These are phyloP conservation scores for Tragelaphus buxtoni DNA, from an alignment of 2,113 vertebrate species.

Conservation along the genomic window DNA sequence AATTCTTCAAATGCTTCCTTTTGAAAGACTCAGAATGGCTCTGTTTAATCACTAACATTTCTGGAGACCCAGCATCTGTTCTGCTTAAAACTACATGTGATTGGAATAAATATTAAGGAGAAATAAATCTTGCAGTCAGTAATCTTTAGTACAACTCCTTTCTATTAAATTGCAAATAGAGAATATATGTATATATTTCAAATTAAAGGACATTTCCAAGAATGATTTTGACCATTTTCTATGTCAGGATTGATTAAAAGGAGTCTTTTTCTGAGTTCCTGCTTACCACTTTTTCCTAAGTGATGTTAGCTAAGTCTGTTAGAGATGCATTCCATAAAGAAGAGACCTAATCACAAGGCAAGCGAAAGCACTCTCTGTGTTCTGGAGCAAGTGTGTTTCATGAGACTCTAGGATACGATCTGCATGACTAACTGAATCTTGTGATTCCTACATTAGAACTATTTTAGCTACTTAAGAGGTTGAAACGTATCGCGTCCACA, in stretches of 20 bases:
- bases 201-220: not conserved
- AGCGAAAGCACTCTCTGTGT: slow-evolving; percentile 1
- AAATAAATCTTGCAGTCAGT: not conserved
- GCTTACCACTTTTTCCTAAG: not conserved
- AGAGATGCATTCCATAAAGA: not conserved
- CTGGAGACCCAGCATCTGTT: not conserved
- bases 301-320: not conserved
- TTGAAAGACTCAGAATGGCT: not conserved
- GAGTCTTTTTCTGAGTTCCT: not conserved
- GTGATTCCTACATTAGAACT: slow-evolving; percentile 27
- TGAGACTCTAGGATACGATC: not conserved
- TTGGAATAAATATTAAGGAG: not conserved
- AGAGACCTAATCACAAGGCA: not conserved
- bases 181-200: not conserved
- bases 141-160: not conserved
- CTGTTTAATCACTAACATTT: not conserved
- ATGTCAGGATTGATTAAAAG: not conserved
- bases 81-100: not conserved
- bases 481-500: not conserved
- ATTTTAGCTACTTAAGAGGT: not conserved
- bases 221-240: not conserved
- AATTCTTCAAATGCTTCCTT: slow-evolving; percentile 26
- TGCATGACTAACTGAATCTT: not conserved
- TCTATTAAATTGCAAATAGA: not conserved
- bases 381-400: not conserved